Evolutionary conservation across 2,888 invertebrate species (phyloP).

Genomic region (Sminthurinus aureus): DNA sequence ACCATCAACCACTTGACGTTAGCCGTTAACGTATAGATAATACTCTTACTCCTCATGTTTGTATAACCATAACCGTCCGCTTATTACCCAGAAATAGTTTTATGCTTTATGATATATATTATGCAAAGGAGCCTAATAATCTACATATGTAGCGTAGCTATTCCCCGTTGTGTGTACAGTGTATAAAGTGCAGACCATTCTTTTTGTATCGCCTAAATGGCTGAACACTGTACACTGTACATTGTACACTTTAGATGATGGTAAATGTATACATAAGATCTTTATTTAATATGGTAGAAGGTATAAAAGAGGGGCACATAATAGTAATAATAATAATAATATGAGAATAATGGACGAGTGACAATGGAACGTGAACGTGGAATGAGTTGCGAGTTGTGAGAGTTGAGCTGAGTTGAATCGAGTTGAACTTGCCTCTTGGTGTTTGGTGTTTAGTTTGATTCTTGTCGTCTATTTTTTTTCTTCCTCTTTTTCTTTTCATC

Average conservation of each 20-base stretch:
- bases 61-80: background rate
- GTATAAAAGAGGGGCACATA: background rate
- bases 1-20: background rate
- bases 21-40: background rate
- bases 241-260: background rate
- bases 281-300: background rate
- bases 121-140: background rate
- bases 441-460: no score
- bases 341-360: background rate
- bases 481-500: no score
- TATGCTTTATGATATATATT: background rate
- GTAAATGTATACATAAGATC: background rate
- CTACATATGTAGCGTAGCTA: background rate
- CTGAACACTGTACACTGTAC: background rate
- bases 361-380: constrained; percentile 19
- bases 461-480: no score
- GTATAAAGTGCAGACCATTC: background rate
- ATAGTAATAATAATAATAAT: background rate
- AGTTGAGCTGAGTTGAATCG: background rate
- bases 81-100: background rate
- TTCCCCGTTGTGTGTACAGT: no score
- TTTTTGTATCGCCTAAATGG: background rate
- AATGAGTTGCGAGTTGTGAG: background rate
- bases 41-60: background rate
- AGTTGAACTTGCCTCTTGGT: no score